phyloP scores from a whole-genome alignment of 2,888 invertebrate genomes.

The Noctua comes region DNA sequence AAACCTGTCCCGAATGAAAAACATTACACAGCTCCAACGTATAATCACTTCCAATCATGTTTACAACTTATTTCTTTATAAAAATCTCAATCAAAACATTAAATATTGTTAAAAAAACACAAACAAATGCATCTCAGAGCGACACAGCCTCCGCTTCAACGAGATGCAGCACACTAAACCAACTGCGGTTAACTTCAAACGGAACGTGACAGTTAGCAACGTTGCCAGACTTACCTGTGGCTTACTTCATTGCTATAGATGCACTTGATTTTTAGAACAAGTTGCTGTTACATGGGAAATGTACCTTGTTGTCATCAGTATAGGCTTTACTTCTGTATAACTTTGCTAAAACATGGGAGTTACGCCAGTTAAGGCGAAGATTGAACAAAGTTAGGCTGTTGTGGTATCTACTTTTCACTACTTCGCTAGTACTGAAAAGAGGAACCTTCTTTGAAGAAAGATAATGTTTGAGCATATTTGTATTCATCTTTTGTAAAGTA shows the following conservation, averaged over 20 bases:
- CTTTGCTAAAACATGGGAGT: neutral
- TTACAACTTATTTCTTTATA: constrained; percentile 67
- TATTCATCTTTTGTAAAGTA: neutral
- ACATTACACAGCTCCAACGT: constrained; percentile 96
- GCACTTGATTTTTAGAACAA: constrained; percentile 73
- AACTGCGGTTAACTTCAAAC: constrained; percentile 80
- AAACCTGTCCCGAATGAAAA: constrained; percentile 96
- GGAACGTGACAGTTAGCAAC: constrained; percentile 72
- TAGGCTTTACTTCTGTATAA: constrained; percentile 45
- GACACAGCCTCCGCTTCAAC: constrained; percentile 73
- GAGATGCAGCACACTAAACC: constrained; percentile 75
- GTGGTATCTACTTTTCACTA: neutral
- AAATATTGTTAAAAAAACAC: constrained; percentile 67
- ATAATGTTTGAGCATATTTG: neutral
- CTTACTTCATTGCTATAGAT: constrained; percentile 79
- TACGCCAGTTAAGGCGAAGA: constrained; percentile 71
- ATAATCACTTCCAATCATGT: constrained; percentile 95
- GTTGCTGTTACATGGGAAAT: constrained; percentile 44
- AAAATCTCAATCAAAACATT: constrained; percentile 46
- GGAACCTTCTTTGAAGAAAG: neutral
- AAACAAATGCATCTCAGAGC: constrained; percentile 68
- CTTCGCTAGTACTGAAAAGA: neutral
- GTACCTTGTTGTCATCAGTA: rapidly evolving
- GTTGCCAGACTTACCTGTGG: constrained; percentile 80
- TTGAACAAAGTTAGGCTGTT: neutral